A percentile compares a stretch with the other conserved stretches of the same genome.
Evolutionary conservation across 2,888 invertebrate genomes (phyloP).

Genomic region (Cremastinae sp.): DNA sequence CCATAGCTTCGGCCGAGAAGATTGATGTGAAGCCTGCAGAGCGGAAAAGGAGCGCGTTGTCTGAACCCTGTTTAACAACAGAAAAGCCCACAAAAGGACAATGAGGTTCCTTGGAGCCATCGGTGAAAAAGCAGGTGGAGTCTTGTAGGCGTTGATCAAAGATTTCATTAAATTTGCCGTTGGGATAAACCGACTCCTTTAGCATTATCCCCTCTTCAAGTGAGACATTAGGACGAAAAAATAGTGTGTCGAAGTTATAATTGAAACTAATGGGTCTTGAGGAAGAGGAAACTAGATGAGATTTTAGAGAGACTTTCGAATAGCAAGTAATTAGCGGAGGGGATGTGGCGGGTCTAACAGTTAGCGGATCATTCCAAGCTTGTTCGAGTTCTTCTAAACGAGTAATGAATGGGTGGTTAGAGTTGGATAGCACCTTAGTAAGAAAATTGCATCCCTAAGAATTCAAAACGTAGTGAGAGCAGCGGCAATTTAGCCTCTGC

Average conservation of each 20-base stretch:
- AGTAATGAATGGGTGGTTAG: not conserved
- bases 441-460: constrained; percentile 11
- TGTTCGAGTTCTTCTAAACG: constrained; percentile 11
- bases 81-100: constrained; percentile 1
- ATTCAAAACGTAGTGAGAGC: not conserved
- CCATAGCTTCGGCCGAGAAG: constrained; percentile 35
- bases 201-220: not conserved
- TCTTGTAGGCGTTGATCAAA: not conserved
- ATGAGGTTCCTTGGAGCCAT: constrained; percentile 12
- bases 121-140: constrained; percentile 14
- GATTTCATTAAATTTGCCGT: not conserved
- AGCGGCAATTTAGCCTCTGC: not conserved
- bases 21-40: constrained; percentile 14
- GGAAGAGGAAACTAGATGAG: not conserved
- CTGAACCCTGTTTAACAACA: not conserved
- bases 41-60: not conserved
- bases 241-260: not conserved
- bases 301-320: not conserved
- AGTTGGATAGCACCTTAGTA: not conserved
- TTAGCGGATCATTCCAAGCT: not conserved
- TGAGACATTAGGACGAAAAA: constrained; percentile 4
- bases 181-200: not conserved
- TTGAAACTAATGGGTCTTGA: constrained; percentile 7
- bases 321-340: constrained; percentile 10
- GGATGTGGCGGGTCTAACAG: not conserved